Evolutionary conservation across 2,888 invertebrate genomes (phyloP), one percentile per base, ranked within the genome.

Genomic region (Pterostichus niger): DNA sequence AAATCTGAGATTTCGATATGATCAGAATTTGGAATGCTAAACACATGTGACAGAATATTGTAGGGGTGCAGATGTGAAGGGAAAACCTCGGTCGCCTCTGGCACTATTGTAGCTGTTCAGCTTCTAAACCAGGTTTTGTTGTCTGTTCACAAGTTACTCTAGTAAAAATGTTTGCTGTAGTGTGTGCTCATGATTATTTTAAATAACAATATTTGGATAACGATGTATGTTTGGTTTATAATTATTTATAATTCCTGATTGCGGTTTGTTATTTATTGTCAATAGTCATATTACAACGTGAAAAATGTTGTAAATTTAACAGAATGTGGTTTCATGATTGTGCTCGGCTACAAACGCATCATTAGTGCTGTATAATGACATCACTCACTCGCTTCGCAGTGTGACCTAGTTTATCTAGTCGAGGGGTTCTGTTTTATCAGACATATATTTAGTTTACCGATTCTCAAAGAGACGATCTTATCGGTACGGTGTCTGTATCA

Each of bases 1-100:
- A 82, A 84, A 84, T 82, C 84, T 61, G 85, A 86, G 87, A 86
- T 87, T 87, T 85, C 85, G 86, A 86, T 86, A 86, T 87, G 86
- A 87, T 87, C 86, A 86, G 82, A 84, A 83, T 84, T 83, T 83
- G 77, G 84, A 86, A 86, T 86, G 86, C 85, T 86, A 85, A 86
- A 85, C 87, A 86, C 86, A 87, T 86, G 86, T 85, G 86, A 85
- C 84, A 79, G 80, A 54, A 78, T 52, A 46, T 77, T 61, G 80
- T 44, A 59, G 17, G 17, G 49, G 52, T 31, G 7, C n/a, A 15
- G 56, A 75, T 15, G 24, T 24, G 3, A 46, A 4, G 40, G 73
- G n/a, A 24, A 10, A 52, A n/a, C 52, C 5, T 17, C 44, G 64
- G 10, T 77, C 9, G 15, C 52, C 76, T 31, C n/a, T 4, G 44